These are phyloP conservation scores for Tokudaia muenninki DNA, from an alignment of 2,797 vertebrate species.

Conservation along the genomic window DNA sequence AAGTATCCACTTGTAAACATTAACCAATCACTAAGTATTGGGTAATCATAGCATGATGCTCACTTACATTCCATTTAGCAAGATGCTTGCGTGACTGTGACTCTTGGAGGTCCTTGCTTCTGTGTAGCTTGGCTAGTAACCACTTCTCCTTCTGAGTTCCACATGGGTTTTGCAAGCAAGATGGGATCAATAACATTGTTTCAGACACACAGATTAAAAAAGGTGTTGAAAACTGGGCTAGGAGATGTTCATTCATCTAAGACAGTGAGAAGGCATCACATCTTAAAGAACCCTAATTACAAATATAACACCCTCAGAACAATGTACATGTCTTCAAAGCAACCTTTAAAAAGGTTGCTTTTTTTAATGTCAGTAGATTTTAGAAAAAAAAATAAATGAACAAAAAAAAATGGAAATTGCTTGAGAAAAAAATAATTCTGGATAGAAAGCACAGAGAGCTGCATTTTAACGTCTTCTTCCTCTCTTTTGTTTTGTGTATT, in stretches of 20 bases:
- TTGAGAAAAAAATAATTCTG: conserved; percentile 52
- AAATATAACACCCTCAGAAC: conserved; percentile 16
- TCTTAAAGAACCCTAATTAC: conserved; percentile 58
- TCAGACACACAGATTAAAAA: conserved; percentile 20
- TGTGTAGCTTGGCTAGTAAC: conserved; percentile 64
- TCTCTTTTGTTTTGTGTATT: not conserved
- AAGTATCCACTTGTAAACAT: conserved; percentile 54
- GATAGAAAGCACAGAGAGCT: conserved; percentile 30
- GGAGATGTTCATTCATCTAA: conserved; percentile 65
- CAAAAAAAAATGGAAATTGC: conserved; percentile 62
- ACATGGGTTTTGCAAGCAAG: conserved; percentile 67
- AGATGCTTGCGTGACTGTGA: conserved; percentile 49
- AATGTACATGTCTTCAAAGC: conserved; percentile 69
- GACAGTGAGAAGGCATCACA: conserved; percentile 58
- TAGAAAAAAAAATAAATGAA: conserved; percentile 65
- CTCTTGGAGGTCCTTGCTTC: conserved; percentile 67
- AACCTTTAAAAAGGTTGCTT: conserved; percentile 70
- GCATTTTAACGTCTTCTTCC: conserved; percentile 33
- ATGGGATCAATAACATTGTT: conserved; percentile 58
- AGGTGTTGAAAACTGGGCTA: conserved; percentile 67
- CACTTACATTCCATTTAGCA: conserved; percentile 68
- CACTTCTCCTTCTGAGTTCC: conserved; percentile 62
- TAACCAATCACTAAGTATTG: conserved; percentile 58
- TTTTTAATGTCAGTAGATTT: conserved; percentile 74
- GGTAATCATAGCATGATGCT: conserved; percentile 33